Conservation (phyloP, 2,113 vertebrate genomes). For the Pteruthius melanotis region DNA sequence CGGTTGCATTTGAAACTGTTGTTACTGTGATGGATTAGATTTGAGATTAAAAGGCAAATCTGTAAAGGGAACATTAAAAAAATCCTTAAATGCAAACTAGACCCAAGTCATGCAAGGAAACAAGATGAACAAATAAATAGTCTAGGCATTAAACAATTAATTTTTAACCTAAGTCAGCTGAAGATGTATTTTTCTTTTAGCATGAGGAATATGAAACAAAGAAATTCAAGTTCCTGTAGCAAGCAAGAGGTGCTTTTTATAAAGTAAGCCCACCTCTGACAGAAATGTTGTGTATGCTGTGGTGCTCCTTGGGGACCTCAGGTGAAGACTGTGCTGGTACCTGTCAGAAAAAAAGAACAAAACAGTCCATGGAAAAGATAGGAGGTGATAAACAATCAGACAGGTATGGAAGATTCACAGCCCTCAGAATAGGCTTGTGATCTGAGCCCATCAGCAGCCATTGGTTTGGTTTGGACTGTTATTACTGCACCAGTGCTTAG, state of each 20-base stretch:
- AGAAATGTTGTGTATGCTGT: neutral
- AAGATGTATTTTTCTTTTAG: neutral
- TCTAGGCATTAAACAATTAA: neutral
- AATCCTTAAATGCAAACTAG: neutral
- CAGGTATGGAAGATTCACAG: neutral
- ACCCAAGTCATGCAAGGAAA: neutral
- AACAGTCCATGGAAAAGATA: neutral
- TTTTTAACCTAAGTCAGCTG: neutral
- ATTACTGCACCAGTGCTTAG: neutral
- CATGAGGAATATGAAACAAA: neutral
- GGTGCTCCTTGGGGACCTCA: neutral
- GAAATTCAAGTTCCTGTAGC: neutral
- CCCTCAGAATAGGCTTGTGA: neutral
- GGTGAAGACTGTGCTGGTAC: neutral
- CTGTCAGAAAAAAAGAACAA: neutral
- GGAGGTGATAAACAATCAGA: neutral
- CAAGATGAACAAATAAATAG: neutral
- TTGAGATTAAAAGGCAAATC: conserved; percentile 2
- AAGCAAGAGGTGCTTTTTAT: neutral
- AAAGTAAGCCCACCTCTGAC: neutral
- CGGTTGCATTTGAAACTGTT: neutral
- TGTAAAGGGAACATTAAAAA: neutral
- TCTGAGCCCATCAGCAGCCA: neutral
- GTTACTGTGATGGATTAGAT: neutral
- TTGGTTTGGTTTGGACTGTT: neutral